Evolutionary conservation across 2,113 vertebrate genomes (phyloP), one percentile per base, ranked within the genome.

Genomic region (Grammatotria lemairii): DNA sequence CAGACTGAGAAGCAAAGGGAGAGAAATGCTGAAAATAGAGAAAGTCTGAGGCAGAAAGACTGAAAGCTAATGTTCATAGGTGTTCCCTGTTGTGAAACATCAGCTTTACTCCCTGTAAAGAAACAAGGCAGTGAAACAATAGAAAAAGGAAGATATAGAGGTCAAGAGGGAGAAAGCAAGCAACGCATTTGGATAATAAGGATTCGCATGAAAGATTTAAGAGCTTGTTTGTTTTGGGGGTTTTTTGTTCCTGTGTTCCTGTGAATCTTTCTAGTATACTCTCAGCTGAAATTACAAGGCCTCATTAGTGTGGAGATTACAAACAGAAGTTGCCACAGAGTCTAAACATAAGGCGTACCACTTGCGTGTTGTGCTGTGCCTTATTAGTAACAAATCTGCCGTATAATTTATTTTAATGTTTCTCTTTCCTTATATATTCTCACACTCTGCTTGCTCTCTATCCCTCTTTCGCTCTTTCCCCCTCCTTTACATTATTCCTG

Each of bases 311-410:
- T 40, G 65, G 51, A 55, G 21, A 42, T 83, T 65, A 82, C 28
- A 85, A 82, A 86, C 65, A 83, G 11, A 68, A 23, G 79, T 79
- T 85, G 21, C 79, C 38, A 63, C 63, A 42, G 13, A 81, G 79
- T 28, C 6, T 75, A 47, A 75, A 60, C 42, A 73, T 23, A 45
- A 23, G 14, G 12, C 12, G 31, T 38, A 85, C 80, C 35, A 11
- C 63, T 80, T 85, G 83, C 75, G 54, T 90, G 85, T 80, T 88
- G 14, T 26, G 82, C 42, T 63, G 51, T 33, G 90, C 28, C 92
- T 94, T 92, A 88, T 94, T 93, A 91, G 85, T 82, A 33, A 85
- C 53, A 65, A 87, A 87, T 87, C 88, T 57, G 80, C 81, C 12
- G 9, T 75, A 75, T 90, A 65, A 88, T 90, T 91, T 88, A 84